A percentile compares a stretch with the other conserved stretches of the same genome.
These are phyloP conservation scores for Polypterus senegalus DNA, from an alignment of 2,113 vertebrate genomes.

Conservation along the genomic window DNA sequence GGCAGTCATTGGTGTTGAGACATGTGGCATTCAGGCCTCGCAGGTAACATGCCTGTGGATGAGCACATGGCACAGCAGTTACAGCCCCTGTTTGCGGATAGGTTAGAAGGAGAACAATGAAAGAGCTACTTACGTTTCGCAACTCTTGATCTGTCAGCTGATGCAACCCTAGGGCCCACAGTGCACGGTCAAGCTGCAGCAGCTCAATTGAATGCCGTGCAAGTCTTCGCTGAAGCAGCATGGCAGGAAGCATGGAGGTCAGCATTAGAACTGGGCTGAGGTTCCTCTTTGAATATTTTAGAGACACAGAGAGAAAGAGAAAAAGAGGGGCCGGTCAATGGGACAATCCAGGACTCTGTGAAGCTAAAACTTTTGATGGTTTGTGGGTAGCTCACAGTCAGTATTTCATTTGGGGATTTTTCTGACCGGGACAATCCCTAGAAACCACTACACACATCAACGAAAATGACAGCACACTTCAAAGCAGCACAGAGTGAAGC, in stretches of 20 bases:
- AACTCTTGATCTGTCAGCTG: constrained; percentile 67
- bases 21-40: constrained; percentile 60
- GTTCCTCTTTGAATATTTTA: constrained; percentile 42
- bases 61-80: neutral
- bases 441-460: too few species aligned
- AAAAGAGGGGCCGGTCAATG: neutral
- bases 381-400: too few species aligned
- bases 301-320: constrained; percentile 9
- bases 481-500: too few species aligned
- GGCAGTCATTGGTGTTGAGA: constrained; percentile 45
- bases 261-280: constrained; percentile 73
- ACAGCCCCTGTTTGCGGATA: neutral
- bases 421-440: too few species aligned
- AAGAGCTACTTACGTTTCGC: constrained; percentile 45
- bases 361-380: too few species aligned
- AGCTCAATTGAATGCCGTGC: constrained; percentile 58
- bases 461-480: too few species aligned
- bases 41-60: constrained; percentile 69
- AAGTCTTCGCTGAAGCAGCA: constrained; percentile 57
- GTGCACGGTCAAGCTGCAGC: constrained; percentile 63
- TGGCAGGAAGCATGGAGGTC: constrained; percentile 54
- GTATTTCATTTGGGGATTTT: too few species aligned
- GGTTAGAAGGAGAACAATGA: neutral
- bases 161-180: constrained; percentile 52
- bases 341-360: too few species aligned